These are phyloP conservation scores for Melanophora roralis DNA, from an alignment of 2,888 invertebrate genomes.

Conservation along the genomic window DNA sequence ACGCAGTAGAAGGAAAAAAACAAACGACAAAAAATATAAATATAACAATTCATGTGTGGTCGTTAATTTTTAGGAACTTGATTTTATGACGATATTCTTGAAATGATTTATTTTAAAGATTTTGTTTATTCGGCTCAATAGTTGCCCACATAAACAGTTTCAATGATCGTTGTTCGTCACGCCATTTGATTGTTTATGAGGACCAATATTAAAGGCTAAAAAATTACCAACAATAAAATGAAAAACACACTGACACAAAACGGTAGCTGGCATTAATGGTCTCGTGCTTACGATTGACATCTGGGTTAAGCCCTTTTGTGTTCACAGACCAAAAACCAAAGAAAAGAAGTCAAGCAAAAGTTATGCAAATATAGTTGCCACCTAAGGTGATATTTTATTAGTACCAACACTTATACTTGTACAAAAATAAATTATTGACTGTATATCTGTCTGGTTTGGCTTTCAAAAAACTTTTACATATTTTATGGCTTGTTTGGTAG, in stretches of 20 bases:
- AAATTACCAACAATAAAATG: not conserved
- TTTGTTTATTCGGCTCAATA: not conserved
- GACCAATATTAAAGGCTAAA: not conserved
- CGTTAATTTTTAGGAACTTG: slow-evolving; percentile 57
- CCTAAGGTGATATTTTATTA: slow-evolving; percentile 51
- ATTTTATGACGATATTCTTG: slow-evolving; percentile 53
- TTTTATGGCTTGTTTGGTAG: slow-evolving; percentile 12
- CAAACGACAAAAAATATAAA: not conserved
- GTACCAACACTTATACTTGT: not conserved
- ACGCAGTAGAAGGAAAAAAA: not conserved
- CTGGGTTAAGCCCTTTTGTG: slow-evolving; percentile 55
- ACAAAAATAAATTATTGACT: slow-evolving; percentile 22
- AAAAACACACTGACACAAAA: slow-evolving; percentile 7
- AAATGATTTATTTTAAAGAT: slow-evolving; percentile 50
- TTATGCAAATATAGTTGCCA: slow-evolving; percentile 52
- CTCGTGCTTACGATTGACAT: slow-evolving; percentile 64
- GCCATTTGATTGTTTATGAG: slow-evolving; percentile 49
- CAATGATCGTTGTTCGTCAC: slow-evolving; percentile 47
- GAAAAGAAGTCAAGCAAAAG: slow-evolving; percentile 39
- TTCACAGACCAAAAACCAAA: not conserved
- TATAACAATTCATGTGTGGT: slow-evolving; percentile 49
- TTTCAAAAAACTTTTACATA: slow-evolving; percentile 3
- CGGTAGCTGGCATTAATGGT: slow-evolving; percentile 65
- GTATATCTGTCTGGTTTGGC: not conserved
- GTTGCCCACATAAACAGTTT: not conserved